Evolutionary conservation across 2,113 vertebrate genomes (phyloP).

Genomic region (Verasper variegatus): DNA sequence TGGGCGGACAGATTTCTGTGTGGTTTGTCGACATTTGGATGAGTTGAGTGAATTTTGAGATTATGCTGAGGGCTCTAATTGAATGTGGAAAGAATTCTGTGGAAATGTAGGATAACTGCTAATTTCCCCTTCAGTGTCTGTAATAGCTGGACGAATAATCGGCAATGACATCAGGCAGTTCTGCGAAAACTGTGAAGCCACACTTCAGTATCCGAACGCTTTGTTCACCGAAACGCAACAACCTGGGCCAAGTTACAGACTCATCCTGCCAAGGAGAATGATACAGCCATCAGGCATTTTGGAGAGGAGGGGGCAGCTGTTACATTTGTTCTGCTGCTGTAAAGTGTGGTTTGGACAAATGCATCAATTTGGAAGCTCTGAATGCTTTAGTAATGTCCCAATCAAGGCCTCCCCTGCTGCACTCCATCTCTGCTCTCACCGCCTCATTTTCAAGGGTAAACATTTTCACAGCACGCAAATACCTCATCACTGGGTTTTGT

Average conservation of each 20-base stretch:
- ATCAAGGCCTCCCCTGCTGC: conserved; percentile 66
- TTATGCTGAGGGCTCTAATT: conserved; percentile 27
- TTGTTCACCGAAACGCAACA: conserved; percentile 60
- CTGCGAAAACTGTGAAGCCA: conserved; percentile 2
- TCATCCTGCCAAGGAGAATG: conserved; percentile 49
- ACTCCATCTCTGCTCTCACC: conserved; percentile 56
- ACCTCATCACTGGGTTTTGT: conserved; percentile 66
- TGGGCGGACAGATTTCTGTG: conserved; percentile 50
- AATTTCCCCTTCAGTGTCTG: conserved; percentile 15
- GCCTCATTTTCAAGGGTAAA: conserved; percentile 77
- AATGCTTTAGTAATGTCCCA: conserved; percentile 74
- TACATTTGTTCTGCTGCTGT: conserved; percentile 67
- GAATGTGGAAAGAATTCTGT: conserved; percentile 28
- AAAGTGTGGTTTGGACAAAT: conserved; percentile 73
- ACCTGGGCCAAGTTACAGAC: conserved; percentile 57
- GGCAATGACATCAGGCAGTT: conserved; percentile 37
- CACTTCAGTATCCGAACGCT: conserved; percentile 12
- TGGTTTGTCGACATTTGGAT: conserved; percentile 33
- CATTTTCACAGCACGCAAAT: conserved; percentile 75
- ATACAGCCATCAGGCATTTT: conserved; percentile 68
- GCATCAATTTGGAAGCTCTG: conserved; percentile 65
- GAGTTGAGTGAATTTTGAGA: conserved; percentile 41
- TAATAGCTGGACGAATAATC: conserved; percentile 28
- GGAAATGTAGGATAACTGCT: conserved; percentile 14
- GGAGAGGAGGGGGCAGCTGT: conserved; percentile 69